Conservation (phyloP, 2,113 vertebrate genomes). For the Macquaria ambigua region DNA sequence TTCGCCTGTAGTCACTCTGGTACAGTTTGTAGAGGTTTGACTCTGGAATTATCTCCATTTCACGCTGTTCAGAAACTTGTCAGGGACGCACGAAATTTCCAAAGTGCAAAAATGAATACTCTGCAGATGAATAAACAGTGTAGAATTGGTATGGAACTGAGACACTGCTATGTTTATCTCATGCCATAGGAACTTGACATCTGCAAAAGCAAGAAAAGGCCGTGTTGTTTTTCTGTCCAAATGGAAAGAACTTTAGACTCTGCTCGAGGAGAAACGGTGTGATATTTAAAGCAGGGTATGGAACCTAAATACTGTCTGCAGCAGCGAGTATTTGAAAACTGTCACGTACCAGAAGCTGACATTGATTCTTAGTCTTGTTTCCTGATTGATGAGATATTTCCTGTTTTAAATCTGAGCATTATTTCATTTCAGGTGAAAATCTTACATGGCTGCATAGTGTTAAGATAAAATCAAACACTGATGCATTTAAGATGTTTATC, state of each 20-base stretch:
- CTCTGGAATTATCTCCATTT: background rate
- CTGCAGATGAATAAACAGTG: background rate
- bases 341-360: background rate
- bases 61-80: background rate
- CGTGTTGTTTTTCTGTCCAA: background rate
- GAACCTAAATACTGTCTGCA: constrained; percentile 1
- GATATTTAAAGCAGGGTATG: background rate
- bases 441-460: background rate
- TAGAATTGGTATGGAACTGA: background rate
- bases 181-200: constrained; percentile 26
- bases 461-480: background rate
- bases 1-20: background rate
- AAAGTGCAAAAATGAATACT: no score
- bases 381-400: background rate
- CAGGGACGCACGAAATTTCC: background rate
- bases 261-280: background rate
- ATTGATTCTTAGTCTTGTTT: background rate
- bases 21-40: background rate
- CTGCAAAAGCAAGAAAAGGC: background rate
- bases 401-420: background rate
- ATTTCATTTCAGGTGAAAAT: background rate
- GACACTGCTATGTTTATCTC: constrained; percentile 12
- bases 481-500: background rate
- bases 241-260: constrained; percentile 23
- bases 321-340: background rate